Evolutionary conservation across 2,888 invertebrate genomes (phyloP).

Genomic region (Mythimna pallens): DNA sequence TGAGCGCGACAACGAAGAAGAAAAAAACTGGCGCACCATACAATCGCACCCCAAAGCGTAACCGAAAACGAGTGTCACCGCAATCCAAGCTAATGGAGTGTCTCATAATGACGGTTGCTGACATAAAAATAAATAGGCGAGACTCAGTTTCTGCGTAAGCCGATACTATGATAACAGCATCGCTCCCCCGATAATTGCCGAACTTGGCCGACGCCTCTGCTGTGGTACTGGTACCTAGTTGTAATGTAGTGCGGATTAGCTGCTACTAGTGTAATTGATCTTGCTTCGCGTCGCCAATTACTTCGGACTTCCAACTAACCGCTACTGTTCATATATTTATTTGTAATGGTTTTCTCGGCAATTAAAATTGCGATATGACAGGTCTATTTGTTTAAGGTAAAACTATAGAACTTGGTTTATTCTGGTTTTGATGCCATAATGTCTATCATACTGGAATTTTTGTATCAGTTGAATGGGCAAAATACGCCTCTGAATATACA

Average conservation of each 20-base stretch:
- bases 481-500: background rate
- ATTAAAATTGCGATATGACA: conserved; percentile 59
- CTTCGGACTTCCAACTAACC: conserved; percentile 43
- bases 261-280: conserved; percentile 82
- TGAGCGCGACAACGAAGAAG: conserved; percentile 67
- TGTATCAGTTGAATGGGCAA: background rate
- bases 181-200: conserved; percentile 90
- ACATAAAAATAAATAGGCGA: conserved; percentile 91
- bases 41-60: conserved; percentile 88
- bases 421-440: conserved; percentile 5
- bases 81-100: conserved; percentile 91
- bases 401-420: conserved; percentile 2
- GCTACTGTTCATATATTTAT: conserved; percentile 53
- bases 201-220: conserved; percentile 81
- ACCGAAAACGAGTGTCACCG: conserved; percentile 89
- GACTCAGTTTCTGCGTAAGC: conserved; percentile 91
- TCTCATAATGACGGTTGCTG: conserved; percentile 91
- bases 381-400: conserved; percentile 41
- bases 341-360: conserved; percentile 44
- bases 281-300: conserved; percentile 66
- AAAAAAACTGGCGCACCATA: conserved; percentile 77
- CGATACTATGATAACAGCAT: conserved; percentile 91
- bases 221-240: conserved; percentile 74
- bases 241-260: conserved; percentile 84
- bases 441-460: conserved; percentile 1